A percentile compares a stretch with the other conserved stretches of the same genome.
Conservation (phyloP, 2,113 vertebrate species). For the Petroica traversi region DNA sequence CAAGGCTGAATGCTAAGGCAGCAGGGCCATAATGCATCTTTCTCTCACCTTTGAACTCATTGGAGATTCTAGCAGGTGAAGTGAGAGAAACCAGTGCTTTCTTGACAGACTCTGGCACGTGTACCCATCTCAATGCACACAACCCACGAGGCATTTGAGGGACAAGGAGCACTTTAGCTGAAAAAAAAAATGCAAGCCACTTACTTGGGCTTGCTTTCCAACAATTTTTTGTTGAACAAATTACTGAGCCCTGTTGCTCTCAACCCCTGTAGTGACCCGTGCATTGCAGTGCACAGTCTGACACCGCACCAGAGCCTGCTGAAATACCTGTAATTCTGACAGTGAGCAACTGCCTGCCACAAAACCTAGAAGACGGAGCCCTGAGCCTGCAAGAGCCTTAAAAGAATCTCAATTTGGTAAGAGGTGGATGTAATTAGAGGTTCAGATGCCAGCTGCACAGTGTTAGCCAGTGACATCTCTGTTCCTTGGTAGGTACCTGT, state of each 20-base stretch:
- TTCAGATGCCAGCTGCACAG: not conserved
- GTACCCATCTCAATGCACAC: fast-evolving
- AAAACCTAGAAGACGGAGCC: not conserved
- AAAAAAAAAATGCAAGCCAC: not conserved
- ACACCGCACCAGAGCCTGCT: not conserved
- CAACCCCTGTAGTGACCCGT: not conserved
- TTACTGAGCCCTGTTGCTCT: not conserved
- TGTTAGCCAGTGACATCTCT: not conserved
- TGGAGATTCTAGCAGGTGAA: not conserved
- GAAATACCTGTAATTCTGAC: not conserved
- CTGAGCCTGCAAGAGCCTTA: not conserved
- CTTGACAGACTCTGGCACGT: not conserved
- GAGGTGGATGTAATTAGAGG: not conserved
- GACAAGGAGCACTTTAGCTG: not conserved
- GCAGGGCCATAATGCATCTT: not conserved
- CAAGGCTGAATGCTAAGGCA: not conserved
- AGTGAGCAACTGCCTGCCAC: not conserved
- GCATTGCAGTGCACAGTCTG: not conserved
- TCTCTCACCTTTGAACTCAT: not conserved
- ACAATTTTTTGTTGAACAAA: not conserved
- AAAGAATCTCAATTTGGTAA: not conserved
- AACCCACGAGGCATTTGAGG: not conserved
- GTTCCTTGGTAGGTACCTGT: not conserved
- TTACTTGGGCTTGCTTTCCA: not conserved
- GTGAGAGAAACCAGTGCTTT: not conserved